A percentile compares a stretch with the other conserved stretches of the same genome.
Evolutionary conservation across 2,888 invertebrate species (phyloP).

Genomic region (Nebria brevicollis): DNA sequence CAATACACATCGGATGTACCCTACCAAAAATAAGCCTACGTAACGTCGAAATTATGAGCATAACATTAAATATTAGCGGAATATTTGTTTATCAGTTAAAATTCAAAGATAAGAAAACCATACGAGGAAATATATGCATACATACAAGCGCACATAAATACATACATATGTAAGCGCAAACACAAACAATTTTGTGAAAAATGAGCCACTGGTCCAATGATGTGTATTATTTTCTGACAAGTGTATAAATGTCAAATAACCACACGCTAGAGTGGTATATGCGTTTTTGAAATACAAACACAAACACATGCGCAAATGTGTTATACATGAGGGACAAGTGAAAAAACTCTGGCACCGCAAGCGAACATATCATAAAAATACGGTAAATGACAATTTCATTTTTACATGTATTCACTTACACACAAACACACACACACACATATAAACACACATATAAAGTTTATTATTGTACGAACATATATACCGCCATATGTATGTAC

Average conservation of each 20-base stretch:
- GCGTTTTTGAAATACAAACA: not conserved
- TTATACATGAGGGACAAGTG: not conserved
- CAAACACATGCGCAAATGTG: not conserved
- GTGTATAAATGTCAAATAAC: conserved; percentile 45
- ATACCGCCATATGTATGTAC: not conserved
- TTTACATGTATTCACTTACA: conserved; percentile 15
- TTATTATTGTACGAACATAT: not conserved
- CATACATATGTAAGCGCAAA: not conserved
- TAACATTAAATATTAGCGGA: too few relatives aligned
- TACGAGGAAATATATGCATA: too few relatives aligned
- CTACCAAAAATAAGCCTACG: not conserved
- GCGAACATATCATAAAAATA: not conserved
- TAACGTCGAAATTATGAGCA: too few relatives aligned
- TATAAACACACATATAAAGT: conserved; percentile 7
- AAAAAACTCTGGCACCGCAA: not conserved
- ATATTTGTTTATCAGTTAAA: too few relatives aligned
- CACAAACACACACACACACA: not conserved
- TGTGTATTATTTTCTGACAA: conserved; percentile 38
- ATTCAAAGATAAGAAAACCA: too few relatives aligned
- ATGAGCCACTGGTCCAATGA: conserved; percentile 33
- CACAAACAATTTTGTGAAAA: conserved; percentile 18
- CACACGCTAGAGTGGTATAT: not conserved
- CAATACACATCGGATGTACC: not conserved
- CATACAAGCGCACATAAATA: not conserved
- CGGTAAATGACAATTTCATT: conserved; percentile 43